Evolutionary conservation across 2,888 invertebrate species (phyloP).

Genomic region (Hipparchia sbordonii): DNA sequence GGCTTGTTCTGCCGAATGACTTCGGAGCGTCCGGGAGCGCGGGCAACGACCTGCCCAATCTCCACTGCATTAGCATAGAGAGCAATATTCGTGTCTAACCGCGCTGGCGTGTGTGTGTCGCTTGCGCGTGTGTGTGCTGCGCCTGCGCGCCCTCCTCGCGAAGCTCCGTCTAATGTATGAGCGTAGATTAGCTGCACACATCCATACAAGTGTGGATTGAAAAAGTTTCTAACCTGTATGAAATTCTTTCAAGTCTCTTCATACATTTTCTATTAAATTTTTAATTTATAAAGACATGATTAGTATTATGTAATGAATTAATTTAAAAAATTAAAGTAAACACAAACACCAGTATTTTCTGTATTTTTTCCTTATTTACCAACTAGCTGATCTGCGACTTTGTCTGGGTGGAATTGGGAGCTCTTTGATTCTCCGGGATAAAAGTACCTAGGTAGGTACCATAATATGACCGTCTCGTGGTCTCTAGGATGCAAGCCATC

Average conservation of each 20-base stretch:
- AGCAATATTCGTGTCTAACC: conserved; percentile 78
- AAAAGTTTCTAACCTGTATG: conserved; percentile 21
- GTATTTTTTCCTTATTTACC: too few relatives aligned
- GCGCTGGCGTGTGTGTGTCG: conserved; percentile 48
- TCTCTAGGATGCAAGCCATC: too few relatives aligned
- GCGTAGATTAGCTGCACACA: conserved; percentile 40
- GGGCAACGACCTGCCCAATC: conserved; percentile 83
- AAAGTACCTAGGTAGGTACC: too few relatives aligned
- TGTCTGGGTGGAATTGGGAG: too few relatives aligned
- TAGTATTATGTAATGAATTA: too few relatives aligned
- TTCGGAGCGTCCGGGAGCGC: conserved; percentile 78
- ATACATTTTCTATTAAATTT: too few relatives aligned
- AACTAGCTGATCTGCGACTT: too few relatives aligned
- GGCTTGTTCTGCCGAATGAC: conserved; percentile 77
- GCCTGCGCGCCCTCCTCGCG: conserved; percentile 48
- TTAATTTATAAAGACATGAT: too few relatives aligned
- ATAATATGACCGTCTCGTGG: too few relatives aligned
- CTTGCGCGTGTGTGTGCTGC: conserved; percentile 43
- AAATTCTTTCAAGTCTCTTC: not conserved
- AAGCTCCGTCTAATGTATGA: conserved; percentile 41
- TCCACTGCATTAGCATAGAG: conserved; percentile 83
- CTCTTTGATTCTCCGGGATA: too few relatives aligned
- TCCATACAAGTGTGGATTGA: conserved; percentile 17
- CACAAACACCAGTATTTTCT: too few relatives aligned
- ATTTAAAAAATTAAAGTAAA: too few relatives aligned